Evolutionary conservation across 1,140 invertebrate genomes (phyloP), one percentile per base, ranked within the genome.

Genomic region (Aphelinus atriplicis): DNA sequence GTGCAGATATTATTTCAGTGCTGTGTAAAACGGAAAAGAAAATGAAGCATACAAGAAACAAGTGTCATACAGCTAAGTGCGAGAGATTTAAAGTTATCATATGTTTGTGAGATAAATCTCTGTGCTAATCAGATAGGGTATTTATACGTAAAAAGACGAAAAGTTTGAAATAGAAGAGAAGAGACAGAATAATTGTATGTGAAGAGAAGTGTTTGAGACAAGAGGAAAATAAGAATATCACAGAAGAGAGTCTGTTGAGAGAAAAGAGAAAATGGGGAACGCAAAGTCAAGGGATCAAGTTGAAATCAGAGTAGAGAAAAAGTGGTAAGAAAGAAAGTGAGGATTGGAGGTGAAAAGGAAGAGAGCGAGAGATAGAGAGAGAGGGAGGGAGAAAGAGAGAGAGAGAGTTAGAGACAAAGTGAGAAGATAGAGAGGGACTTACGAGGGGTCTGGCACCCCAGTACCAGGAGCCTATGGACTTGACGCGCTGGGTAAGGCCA

Each of bases 401-500:
- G 5, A 45, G n/a, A 67, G 71, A 80, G 55, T 77, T 69, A 77
- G 76, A 80, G 73, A 76, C 51, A 73, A 63, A 64, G 68, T 74
- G 74, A 78, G 64, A 78, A 71, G 77, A 72, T 75, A 73, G 75
- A 75, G 88, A 75, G 77, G 89, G 91, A 95, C 94, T 95, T 95
- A 95, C 94, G 91, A 95, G 93, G 93, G 94, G 94, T 92, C 93
- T 94, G 92, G 87, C 86, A 83, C 94, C 94, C 94, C 94, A 95
- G 93, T 96, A 96, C 94, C 94, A 96, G 90, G 94, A 95, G 26
- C 26, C 26, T 26, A 26, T 26, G 90, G 94, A 95, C 92, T 95
- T 96, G 90, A 95, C 94, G 92, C 94, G 94, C 92, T 95, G 94
- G 90, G 94, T 96, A 91, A 94, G 94, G 90, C 94, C 94, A 91